phyloP scores from a whole-genome alignment of 2,888 invertebrate genomes.

The Andrena camellia region DNA sequence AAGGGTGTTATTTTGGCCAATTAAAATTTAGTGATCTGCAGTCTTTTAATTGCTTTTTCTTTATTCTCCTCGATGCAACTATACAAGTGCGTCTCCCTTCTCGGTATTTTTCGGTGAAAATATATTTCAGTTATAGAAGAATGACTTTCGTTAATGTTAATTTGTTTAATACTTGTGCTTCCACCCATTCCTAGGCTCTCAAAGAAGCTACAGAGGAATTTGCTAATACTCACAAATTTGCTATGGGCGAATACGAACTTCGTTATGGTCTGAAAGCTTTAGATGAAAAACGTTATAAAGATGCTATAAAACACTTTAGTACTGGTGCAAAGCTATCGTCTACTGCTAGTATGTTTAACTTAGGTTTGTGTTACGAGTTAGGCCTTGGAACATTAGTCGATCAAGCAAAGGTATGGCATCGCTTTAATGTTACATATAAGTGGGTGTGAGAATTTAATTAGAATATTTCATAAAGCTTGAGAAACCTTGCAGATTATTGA shows the following conservation, averaged over 20 bases:
- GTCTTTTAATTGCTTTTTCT: not conserved
- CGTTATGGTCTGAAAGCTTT: conserved; percentile 88
- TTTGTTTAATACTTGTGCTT: conserved; percentile 37
- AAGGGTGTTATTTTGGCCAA: not conserved
- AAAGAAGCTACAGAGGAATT: conserved; percentile 78
- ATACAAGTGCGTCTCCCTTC: too few species aligned
- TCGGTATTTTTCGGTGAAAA: not conserved
- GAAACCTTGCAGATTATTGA: not conserved
- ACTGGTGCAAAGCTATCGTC: conserved; percentile 88
- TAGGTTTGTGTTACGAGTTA: conserved; percentile 90
- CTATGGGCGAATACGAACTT: conserved; percentile 88
- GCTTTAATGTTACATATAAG: not conserved
- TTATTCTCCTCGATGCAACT: not conserved
- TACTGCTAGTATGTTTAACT: conserved; percentile 89
- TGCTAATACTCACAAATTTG: conserved; percentile 85
- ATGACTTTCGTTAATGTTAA: not conserved
- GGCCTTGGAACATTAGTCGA: conserved; percentile 88
- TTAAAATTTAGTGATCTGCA: not conserved
- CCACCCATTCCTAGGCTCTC: conserved; percentile 72
- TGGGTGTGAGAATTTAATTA: not conserved
- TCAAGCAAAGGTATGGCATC: conserved; percentile 86
- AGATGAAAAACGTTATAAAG: conserved; percentile 87
- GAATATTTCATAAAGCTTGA: not conserved
- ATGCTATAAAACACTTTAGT: conserved; percentile 86
- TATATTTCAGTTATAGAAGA: not conserved